These are phyloP conservation scores for Bombylius major DNA, from an alignment of 2,888 invertebrate species.

Conservation along the genomic window DNA sequence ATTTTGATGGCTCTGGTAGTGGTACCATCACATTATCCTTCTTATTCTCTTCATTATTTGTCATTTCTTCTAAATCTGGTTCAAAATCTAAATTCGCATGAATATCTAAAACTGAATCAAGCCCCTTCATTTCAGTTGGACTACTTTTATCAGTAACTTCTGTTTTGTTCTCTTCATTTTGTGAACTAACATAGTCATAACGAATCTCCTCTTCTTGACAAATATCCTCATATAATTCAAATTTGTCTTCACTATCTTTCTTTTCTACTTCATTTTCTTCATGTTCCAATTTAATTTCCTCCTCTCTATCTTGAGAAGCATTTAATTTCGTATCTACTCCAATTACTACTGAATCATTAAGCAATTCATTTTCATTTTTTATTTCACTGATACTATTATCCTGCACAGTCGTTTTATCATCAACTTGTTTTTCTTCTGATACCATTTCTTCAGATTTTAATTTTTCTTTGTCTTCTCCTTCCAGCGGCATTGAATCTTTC, in stretches of 20 bases:
- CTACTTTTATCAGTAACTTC: conserved; percentile 5
- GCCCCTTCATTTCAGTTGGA: conserved; percentile 21
- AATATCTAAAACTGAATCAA: conserved; percentile 25
- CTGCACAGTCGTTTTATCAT: background rate
- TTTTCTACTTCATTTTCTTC: conserved; percentile 2
- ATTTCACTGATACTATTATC: background rate
- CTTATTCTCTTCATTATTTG: conserved; percentile 4
- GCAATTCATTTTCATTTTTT: background rate
- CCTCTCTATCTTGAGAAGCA: background rate
- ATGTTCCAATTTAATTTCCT: background rate
- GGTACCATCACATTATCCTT: conserved; percentile 44
- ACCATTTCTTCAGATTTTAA: background rate
- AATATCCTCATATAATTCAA: conserved; percentile 16
- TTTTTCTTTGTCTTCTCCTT: background rate
- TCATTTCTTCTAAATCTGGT: conserved; percentile 21
- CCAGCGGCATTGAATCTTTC: conserved; percentile 5
- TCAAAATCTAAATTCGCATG: conserved; percentile 26
- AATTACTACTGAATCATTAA: background rate
- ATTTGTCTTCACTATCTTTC: conserved; percentile 17
- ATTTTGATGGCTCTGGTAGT: conserved; percentile 72
- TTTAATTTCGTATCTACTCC: background rate
- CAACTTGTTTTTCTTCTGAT: background rate
- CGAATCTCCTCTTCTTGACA: conserved; percentile 13
- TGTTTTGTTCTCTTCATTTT: background rate
- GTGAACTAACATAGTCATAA: conserved; percentile 7